A percentile compares a stretch with the other conserved stretches of the same genome.
phyloP scores from a whole-genome alignment of 2,888 invertebrate genomes.

The Falcaria lacertinaria region DNA sequence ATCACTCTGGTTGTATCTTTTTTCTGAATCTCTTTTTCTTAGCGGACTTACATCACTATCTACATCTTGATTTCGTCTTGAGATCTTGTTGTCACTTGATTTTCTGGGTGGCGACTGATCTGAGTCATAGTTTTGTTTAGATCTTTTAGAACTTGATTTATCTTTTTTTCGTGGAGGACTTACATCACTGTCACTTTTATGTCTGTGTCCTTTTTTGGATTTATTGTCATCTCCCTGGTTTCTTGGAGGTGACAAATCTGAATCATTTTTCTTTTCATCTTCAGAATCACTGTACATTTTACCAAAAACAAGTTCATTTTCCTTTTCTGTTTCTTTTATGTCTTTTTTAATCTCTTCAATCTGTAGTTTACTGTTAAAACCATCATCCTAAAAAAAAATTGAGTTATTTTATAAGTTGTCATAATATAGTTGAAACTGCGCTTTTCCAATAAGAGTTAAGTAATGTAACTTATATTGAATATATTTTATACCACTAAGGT shows the following conservation, averaged over 20 bases:
- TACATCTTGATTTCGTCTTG: not conserved
- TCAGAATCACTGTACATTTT: conserved; percentile 76
- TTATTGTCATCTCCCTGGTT: conserved; percentile 15
- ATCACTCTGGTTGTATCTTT: not conserved
- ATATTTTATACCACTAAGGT: too few species aligned
- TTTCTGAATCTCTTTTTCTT: conserved; percentile 7
- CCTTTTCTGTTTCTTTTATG: conserved; percentile 57
- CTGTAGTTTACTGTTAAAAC: conserved; percentile 67
- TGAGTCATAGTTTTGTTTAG: not conserved
- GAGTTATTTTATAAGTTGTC: not conserved
- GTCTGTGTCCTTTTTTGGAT: conserved; percentile 3
- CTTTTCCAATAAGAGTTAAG: too few species aligned
- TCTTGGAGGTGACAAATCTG: conserved; percentile 35
- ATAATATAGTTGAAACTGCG: too few species aligned
- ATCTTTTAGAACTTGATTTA: not conserved
- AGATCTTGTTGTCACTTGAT: not conserved
- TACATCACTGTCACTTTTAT: conserved; percentile 38
- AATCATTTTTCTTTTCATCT: conserved; percentile 56
- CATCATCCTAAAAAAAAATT: conserved; percentile 58
- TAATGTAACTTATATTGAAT: too few species aligned
- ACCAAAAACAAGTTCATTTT: conserved; percentile 66
- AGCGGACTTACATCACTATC: conserved; percentile 13
- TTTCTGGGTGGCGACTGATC: conserved; percentile 18
- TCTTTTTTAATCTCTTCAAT: conserved; percentile 65
- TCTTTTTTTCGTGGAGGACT: conserved; percentile 42